Evolutionary conservation across 2,888 invertebrate species (phyloP).

Genomic region (Ormyrus labotus): DNA sequence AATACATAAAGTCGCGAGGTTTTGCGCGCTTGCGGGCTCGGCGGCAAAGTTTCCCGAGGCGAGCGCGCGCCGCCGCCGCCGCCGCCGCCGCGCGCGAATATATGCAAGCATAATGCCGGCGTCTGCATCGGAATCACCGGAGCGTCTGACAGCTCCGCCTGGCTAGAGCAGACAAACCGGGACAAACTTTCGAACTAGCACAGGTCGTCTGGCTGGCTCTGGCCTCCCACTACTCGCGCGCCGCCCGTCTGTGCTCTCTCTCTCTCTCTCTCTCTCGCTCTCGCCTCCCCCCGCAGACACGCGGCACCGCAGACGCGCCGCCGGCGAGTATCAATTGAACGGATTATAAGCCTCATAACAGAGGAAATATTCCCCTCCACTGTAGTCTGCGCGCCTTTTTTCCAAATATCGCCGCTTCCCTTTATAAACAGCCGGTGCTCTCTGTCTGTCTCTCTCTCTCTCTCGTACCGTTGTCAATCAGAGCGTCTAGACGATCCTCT

Average conservation of each 20-base stretch:
- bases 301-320: constrained; percentile 2
- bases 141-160: constrained; percentile 40
- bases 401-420: not conserved
- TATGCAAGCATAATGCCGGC: constrained; percentile 63
- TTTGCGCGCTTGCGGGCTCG: not conserved
- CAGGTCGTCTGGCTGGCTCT: constrained; percentile 71
- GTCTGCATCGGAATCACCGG: constrained; percentile 59
- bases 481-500: constrained; percentile 64
- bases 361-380: constrained; percentile 34
- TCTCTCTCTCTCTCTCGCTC: not conserved
- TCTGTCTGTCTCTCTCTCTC: not conserved
- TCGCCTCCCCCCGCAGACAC: not conserved
- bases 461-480: constrained; percentile 68
- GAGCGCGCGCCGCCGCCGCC: not conserved
- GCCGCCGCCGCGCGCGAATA: not conserved
- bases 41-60: not conserved
- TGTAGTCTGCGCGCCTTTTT: not conserved
- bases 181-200: constrained; percentile 74
- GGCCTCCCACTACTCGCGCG: constrained; percentile 41
- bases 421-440: no score
- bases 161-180: constrained; percentile 70
- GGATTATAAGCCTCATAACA: constrained; percentile 38
- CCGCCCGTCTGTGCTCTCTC: not conserved
- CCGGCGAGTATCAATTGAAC: constrained; percentile 41
- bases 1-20: no score